Evolutionary conservation across 2,888 invertebrate genomes (phyloP).

Genomic region (Leucophora obtusa): DNA sequence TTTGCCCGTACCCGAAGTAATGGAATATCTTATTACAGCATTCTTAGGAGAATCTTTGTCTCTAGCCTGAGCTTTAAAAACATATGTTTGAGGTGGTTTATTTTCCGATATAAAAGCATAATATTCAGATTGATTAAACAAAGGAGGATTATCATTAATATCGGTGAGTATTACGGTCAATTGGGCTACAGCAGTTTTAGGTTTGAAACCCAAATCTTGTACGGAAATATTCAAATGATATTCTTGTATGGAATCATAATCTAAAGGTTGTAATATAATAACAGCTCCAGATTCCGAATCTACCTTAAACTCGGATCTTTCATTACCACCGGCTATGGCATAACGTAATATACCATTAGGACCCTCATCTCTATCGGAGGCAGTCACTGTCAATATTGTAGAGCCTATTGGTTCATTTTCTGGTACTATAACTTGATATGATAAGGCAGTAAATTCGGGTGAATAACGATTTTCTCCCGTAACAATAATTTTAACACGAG

Average conservation of each 20-base stretch:
- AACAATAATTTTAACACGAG: slow-evolving; percentile 85
- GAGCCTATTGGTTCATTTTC: slow-evolving; percentile 94
- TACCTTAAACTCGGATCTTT: slow-evolving; percentile 88
- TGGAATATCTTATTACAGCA: slow-evolving; percentile 89
- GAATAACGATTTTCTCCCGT: slow-evolving; percentile 90
- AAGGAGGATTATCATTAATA: slow-evolving; percentile 95
- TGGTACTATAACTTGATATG: slow-evolving; percentile 93
- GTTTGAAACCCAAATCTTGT: slow-evolving; percentile 90
- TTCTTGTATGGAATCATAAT: slow-evolving; percentile 91
- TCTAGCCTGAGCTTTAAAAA: slow-evolving; percentile 86
- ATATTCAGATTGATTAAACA: slow-evolving; percentile 88
- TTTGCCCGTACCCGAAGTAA: slow-evolving; percentile 87
- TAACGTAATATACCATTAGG: slow-evolving; percentile 94
- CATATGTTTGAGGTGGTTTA: slow-evolving; percentile 85
- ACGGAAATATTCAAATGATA: slow-evolving; percentile 93
- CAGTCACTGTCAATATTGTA: slow-evolving; percentile 89
- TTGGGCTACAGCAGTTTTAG: slow-evolving; percentile 87
- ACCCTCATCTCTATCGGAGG: slow-evolving; percentile 91
- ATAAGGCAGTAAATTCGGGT: slow-evolving; percentile 90
- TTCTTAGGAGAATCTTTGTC: slow-evolving; percentile 94
- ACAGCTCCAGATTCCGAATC: slow-evolving; percentile 88
- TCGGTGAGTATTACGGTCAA: slow-evolving; percentile 93
- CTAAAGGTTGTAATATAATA: slow-evolving; percentile 87
- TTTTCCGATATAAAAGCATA: slow-evolving; percentile 91
- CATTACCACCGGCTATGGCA: slow-evolving; percentile 90